Base-by-base conservation (phyloP, 1,140 invertebrate species). In the Orchesella cincta region DNA sequence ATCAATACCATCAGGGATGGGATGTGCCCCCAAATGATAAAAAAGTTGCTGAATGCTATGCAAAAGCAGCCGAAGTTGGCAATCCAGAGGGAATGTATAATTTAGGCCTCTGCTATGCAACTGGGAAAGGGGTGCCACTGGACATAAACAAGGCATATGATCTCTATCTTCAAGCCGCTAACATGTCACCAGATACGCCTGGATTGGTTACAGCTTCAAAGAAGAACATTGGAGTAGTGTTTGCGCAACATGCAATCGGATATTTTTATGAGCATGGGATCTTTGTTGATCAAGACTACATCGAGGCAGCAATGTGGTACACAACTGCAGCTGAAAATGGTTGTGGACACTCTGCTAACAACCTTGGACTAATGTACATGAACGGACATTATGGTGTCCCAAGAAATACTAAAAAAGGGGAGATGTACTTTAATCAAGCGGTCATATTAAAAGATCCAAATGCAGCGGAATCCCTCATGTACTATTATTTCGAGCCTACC, bases 61-160 rank as follows among this genome's bases (percentile, higher is more conserved):
- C 67, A 2, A 71, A 71, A 33, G 67, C 67, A 3, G 16, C 16
- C 23, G 31, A 36, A 16, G 29, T 34, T 5, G 29, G 67, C 14
- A 36, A 71, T 33, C 8, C 67, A 33, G 67, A 71, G 23, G 67
- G 67, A 71, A 71, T 71, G 23, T 71, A 71, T 23, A 71, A 71
- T 33, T 23, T 71, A 2, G 67, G 67, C 1, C 5, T 29, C 2
- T 71, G 29, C 18, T 34, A 31, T 31, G 23, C 5, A 8, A 5
- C 14, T 2, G 67, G 67, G 23, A 29, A 31, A 26, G 67, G 67
- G 29, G 67, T 71, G 29, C 14, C 5, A 26, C 29, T 2, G 31
- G 23, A 71, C 23, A 33, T 71, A 8, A 2, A 28, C 16, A 1
- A 33, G 31, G 23, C 67, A 29, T 33, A 12, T 3, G 2, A 8